Percentiles rank a stretch among this genome's conserved stretches.
These are phyloP conservation scores for Clupea harengus DNA, from an alignment of 2,113 vertebrate species.

Conservation along the genomic window DNA sequence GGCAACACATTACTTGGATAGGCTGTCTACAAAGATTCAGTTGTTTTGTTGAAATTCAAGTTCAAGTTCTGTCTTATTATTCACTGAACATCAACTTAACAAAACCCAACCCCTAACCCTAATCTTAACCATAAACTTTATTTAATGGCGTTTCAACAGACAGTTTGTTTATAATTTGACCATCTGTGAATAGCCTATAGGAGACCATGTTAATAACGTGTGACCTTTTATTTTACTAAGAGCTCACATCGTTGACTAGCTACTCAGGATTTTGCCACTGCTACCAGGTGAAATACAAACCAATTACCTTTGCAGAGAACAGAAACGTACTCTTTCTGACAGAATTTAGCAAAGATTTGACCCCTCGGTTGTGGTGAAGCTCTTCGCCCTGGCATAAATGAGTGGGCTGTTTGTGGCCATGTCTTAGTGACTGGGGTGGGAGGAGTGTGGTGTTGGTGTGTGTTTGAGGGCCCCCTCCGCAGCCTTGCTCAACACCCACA, in stretches of 20 bases:
- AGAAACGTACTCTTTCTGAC: background rate
- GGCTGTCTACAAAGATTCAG: too few relatives aligned
- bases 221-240: background rate
- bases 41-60: too few relatives aligned
- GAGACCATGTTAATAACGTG: too few relatives aligned
- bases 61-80: too few relatives aligned
- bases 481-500: slow-evolving; percentile 53
- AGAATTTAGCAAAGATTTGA: background rate
- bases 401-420: slow-evolving; percentile 5
- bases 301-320: background rate
- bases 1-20: too few relatives aligned
- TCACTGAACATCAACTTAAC: too few relatives aligned
- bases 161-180: too few relatives aligned
- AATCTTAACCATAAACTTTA: too few relatives aligned
- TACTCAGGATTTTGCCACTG: background rate
- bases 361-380: background rate
- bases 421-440: slow-evolving; percentile 20
- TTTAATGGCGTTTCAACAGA: too few relatives aligned
- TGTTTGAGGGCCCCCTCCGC: slow-evolving; percentile 57
- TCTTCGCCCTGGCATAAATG: background rate
- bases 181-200: too few relatives aligned
- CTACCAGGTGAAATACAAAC: background rate
- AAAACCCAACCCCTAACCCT: too few relatives aligned
- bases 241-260: background rate
- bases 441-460: slow-evolving; percentile 26